A percentile compares a stretch with the other conserved stretches of the same genome.
These are phyloP conservation scores for Saccopteryx leptura DNA, from an alignment of 2,113 vertebrate species.

Conservation along the genomic window DNA sequence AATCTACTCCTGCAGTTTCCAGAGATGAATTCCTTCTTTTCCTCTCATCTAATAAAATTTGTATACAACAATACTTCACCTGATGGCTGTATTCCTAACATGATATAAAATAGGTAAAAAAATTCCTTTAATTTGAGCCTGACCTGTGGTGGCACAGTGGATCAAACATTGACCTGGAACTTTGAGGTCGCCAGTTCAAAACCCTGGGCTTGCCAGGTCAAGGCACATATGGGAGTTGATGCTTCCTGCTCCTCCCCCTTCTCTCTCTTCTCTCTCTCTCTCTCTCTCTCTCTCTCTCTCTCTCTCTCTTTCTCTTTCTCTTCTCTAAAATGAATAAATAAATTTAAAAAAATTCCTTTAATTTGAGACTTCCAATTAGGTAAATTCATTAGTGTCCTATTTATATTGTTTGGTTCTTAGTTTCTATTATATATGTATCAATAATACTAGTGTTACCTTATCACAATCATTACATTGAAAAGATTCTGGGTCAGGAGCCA, in stretches of 20 bases:
- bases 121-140: conserved; percentile 15
- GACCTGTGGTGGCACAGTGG: too few relatives aligned
- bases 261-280: too few relatives aligned
- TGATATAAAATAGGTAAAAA: conserved; percentile 4
- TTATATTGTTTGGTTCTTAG: conserved; percentile 19
- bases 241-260: too few relatives aligned
- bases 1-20: conserved; percentile 24
- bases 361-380: conserved; percentile 24
- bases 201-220: too few relatives aligned
- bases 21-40: conserved; percentile 16
- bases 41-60: not conserved
- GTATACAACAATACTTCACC: not conserved
- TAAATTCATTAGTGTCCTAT: not conserved
- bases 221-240: too few relatives aligned
- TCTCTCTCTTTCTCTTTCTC: too few relatives aligned
- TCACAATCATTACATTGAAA: conserved; percentile 57
- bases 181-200: too few relatives aligned
- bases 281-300: too few relatives aligned
- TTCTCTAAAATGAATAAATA: too few relatives aligned
- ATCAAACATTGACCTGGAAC: too few relatives aligned
- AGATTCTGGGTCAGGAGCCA: conserved; percentile 40
- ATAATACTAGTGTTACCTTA: conserved; percentile 16
- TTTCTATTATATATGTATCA: conserved; percentile 37
- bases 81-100: not conserved
- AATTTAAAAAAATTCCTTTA: not conserved